Evolutionary conservation across 2,113 vertebrate genomes (phyloP).

Genomic region (Charina bottae): DNA sequence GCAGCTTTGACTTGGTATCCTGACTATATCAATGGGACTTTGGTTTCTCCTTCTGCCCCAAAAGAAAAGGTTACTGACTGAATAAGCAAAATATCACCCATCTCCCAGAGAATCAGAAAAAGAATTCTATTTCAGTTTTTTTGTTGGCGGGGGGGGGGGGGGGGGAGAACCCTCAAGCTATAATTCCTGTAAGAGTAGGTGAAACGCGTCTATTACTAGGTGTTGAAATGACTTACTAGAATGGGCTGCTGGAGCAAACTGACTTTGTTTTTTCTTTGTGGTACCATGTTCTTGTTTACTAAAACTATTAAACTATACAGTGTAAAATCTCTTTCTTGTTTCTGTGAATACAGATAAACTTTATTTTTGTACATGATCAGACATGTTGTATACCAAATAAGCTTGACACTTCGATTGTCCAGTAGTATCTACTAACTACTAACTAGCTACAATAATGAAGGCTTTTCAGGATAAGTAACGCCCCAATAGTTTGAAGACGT

Average conservation of each 20-base stretch:
- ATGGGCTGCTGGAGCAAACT: conserved; percentile 37
- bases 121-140: conserved; percentile 27
- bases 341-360: conserved; percentile 53
- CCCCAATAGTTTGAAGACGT: neutral
- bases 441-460: neutral
- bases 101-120: conserved; percentile 29
- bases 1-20: conserved; percentile 70
- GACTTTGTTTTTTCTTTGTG: conserved; percentile 31
- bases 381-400: conserved; percentile 60
- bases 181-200: conserved; percentile 42
- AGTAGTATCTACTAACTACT: conserved; percentile 10
- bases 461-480: conserved; percentile 2
- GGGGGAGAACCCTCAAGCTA: neutral
- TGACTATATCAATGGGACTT: conserved; percentile 56
- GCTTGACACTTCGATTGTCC: conserved; percentile 41
- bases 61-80: conserved; percentile 30
- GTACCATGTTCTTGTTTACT: conserved; percentile 43
- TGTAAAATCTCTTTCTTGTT: neutral
- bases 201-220: conserved; percentile 18
- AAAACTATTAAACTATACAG: conserved; percentile 42
- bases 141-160: neutral
- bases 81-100: conserved; percentile 36
- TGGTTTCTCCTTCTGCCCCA: conserved; percentile 28
- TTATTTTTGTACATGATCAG: conserved; percentile 67
- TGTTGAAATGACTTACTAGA: conserved; percentile 45